Base-by-base conservation (phyloP, 2,797 vertebrate species). In the Acipenser ruthenus region DNA sequence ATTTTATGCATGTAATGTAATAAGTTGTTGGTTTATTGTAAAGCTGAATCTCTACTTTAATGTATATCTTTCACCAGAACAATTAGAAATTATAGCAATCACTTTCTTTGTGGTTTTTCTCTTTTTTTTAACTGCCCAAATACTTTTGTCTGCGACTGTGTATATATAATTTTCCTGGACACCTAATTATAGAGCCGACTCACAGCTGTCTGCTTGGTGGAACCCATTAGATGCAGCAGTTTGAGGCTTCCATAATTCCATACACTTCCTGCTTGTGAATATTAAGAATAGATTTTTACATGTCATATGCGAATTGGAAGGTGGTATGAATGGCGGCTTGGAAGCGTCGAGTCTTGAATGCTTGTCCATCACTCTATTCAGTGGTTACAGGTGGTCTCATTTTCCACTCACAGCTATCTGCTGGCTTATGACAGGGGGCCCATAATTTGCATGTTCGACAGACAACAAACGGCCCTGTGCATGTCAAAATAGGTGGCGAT, bases 401-500 rank as follows among this genome's bases (percentile, higher is more conserved):
- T 97, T 95, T 91, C 94, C 87, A 87, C 86, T 88, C 84, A 86
- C 92, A 91, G 92, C 93, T 95, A 93, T 90, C 90, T 90, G 90
- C 92, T 88, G 92, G 89, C 92, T 86, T 92, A 93, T 96, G 96
- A 99, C 96, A 97, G 96, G 93, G 93, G 87, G 90, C 91, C 84
- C 88, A 91, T 93, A 91, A 99, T 98, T 98, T 98, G 95, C 96
- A 98, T 99, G 96, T 97, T 95, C 93, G 88, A 98, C 95, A 99
- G 96, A 98, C 96, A 98, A 97, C 96, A 96, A 96, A 96, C 95
- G 93, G 95, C 90, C 92, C 92, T 87, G 91, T 96, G 96, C 95
- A 95, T 98, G 96, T 99, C 95, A 98, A 94, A 97, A 94, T 95
- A 97, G 96, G 96, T 95, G 95, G 94, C 93, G 95, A 94, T 95